Evolutionary conservation across 1,140 invertebrate genomes (phyloP), one percentile per base, ranked within the genome.

Genomic region (Drosophila auraria): DNA sequence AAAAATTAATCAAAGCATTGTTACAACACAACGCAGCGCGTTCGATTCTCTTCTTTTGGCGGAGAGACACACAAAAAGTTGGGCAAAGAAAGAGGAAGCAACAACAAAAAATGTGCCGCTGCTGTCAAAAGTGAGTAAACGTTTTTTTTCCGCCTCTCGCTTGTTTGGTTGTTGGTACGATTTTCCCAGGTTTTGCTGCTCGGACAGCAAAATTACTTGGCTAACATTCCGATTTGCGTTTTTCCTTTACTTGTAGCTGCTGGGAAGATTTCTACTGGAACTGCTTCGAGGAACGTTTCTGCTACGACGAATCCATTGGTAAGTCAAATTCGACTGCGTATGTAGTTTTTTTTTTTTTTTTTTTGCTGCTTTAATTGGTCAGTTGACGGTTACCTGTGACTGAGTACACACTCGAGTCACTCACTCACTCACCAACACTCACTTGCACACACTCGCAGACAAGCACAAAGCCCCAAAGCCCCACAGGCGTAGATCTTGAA

Each of bases 191-290:
- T 64, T 62, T 30, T 57, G 45, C 45, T 62, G 62, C 25, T 56
- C 51, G 57, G 62, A 23, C 71, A 59, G 47, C 54, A 25, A 73
- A 73, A 42, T 74, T 53, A 73, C 57, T 61, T 73, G 66, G 57
- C 68, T 74, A 74, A 61, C 70, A 73, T 40, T 59, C 54, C 54
- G 38, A 61, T 44, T 45, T 51, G 54, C 70, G 45, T 45, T 73
- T 71, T 60, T 50, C 47, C 54, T 66, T 51, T 38, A 38, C 17
- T 33, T 44, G 38, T 54, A 95, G 94, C 82, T 95, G 94, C 80
- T 93, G 94, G 92, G 94, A 95, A 92, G 94, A 94, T 61, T 92
- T 94, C 78, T 95, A 95, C 91, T 95, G 94, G 94, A 94, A 94
- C 63, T 95, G 94, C 83, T 94, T 94, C 76, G 94, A 95, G 78